phyloP scores from a whole-genome alignment of 2,113 vertebrate genomes.

The Anhinga anhinga region DNA sequence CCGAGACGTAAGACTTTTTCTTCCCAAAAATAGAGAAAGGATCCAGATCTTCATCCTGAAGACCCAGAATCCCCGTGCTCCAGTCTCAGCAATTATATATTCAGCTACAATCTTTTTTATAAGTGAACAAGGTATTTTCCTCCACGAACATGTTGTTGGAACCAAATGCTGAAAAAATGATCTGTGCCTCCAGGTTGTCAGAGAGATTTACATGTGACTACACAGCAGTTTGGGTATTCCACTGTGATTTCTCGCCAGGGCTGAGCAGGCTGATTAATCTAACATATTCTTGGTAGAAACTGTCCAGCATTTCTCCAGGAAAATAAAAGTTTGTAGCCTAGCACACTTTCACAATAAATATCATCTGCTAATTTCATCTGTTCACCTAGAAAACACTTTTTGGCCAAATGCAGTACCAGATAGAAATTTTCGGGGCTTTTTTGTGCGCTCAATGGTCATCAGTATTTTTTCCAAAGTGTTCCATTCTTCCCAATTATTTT shows the following conservation, averaged over 20 bases:
- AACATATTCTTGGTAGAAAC: slow-evolving; percentile 4
- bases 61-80: background rate
- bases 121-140: slow-evolving; percentile 21
- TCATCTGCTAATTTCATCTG: background rate
- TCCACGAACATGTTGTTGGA: background rate
- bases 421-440: background rate
- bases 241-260: background rate
- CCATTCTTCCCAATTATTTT: background rate
- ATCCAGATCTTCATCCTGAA: background rate
- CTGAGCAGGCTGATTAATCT: background rate
- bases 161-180: background rate
- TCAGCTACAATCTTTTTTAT: background rate
- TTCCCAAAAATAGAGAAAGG: background rate
- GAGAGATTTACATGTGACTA: slow-evolving; percentile 42
- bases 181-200: slow-evolving; percentile 26
- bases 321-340: background rate
- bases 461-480: slow-evolving; percentile 39
- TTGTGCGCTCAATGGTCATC: background rate
- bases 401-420: background rate
- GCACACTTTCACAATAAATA: background rate
- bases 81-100: background rate
- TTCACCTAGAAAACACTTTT: background rate
- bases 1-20: background rate
- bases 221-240: slow-evolving; percentile 9
- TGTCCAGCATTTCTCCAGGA: background rate